phyloP scores from a whole-genome alignment of 2,113 vertebrate genomes.

The Setophaga petechia region DNA sequence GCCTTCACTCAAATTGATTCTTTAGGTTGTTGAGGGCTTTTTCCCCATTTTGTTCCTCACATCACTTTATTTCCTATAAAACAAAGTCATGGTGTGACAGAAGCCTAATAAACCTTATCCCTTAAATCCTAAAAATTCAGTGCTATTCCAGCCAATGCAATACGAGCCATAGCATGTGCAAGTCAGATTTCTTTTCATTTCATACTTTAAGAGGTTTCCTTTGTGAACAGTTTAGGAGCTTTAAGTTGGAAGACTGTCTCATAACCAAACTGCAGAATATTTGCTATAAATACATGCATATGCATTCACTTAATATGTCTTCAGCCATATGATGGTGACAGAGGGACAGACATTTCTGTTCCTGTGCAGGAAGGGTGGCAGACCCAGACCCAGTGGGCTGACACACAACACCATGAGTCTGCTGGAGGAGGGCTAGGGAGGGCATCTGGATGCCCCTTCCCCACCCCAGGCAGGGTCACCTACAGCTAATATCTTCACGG shows the following conservation, averaged over 20 bases:
- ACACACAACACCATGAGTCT: fast-evolving
- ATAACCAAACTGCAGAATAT: neutral
- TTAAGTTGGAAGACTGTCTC: neutral
- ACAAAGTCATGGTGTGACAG: neutral
- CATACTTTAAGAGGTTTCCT: neutral
- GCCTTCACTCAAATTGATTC: neutral
- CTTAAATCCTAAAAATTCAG: neutral
- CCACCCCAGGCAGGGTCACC: neutral
- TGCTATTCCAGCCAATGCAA: neutral
- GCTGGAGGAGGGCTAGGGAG: neutral
- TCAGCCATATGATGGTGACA: neutral
- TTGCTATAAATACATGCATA: neutral
- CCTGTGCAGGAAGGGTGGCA: neutral
- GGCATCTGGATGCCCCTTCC: neutral
- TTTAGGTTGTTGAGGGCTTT: neutral
- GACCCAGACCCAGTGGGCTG: neutral
- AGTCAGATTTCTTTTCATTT: neutral
- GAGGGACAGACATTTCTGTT: neutral
- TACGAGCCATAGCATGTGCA: neutral
- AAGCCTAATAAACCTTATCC: neutral
- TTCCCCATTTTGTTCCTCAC: neutral
- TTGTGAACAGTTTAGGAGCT: neutral
- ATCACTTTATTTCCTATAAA: slow-evolving; percentile 15
- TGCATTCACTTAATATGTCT: neutral
- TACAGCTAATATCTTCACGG: neutral